phyloP scores from a whole-genome alignment of 2,797 vertebrate species.

The Staurois parvus region DNA sequence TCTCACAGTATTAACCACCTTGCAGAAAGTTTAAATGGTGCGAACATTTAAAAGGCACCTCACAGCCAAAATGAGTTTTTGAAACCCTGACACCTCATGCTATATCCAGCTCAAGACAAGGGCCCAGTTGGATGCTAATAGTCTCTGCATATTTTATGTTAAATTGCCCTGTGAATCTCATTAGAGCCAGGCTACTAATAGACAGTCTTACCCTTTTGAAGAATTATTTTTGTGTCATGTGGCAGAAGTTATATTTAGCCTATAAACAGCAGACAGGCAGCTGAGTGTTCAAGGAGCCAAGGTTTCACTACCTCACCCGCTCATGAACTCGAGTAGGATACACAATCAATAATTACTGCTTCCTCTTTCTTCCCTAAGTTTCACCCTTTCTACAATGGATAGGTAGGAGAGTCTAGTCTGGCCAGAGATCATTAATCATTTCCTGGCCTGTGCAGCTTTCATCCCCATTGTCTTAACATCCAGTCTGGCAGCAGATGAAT shows the following conservation, averaged over 20 bases:
- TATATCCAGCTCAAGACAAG: slow-evolving; percentile 54
- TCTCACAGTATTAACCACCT: slow-evolving; percentile 7
- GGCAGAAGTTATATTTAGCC: slow-evolving; percentile 59
- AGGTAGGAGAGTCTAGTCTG: slow-evolving; percentile 58
- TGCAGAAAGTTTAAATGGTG: slow-evolving; percentile 31
- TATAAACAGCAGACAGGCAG: slow-evolving; percentile 41
- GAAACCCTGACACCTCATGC: slow-evolving; percentile 45
- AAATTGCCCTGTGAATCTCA: slow-evolving; percentile 56
- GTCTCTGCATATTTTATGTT: slow-evolving; percentile 63
- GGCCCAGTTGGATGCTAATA: slow-evolving; percentile 57
- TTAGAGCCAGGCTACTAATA: slow-evolving; percentile 56
- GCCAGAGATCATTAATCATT: slow-evolving; percentile 52
- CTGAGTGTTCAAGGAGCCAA: slow-evolving; percentile 34
- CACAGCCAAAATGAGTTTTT: slow-evolving; percentile 45
- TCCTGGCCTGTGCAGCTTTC: slow-evolving; percentile 47
- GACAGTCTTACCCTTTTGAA: slow-evolving; percentile 61
- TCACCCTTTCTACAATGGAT: slow-evolving; percentile 46
- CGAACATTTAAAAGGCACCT: slow-evolving; percentile 39
- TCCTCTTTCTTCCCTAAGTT: slow-evolving; percentile 41
- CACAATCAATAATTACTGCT: slow-evolving; percentile 57
- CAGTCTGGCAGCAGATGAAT: slow-evolving; percentile 56
- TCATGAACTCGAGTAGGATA: slow-evolving; percentile 50
- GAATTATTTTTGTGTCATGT: slow-evolving; percentile 58
- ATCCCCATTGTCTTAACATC: slow-evolving; percentile 47
- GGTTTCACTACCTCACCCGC: slow-evolving; percentile 40